Base-by-base conservation (phyloP, 1,140 invertebrate species). In the Drosophila lowei region DNA sequence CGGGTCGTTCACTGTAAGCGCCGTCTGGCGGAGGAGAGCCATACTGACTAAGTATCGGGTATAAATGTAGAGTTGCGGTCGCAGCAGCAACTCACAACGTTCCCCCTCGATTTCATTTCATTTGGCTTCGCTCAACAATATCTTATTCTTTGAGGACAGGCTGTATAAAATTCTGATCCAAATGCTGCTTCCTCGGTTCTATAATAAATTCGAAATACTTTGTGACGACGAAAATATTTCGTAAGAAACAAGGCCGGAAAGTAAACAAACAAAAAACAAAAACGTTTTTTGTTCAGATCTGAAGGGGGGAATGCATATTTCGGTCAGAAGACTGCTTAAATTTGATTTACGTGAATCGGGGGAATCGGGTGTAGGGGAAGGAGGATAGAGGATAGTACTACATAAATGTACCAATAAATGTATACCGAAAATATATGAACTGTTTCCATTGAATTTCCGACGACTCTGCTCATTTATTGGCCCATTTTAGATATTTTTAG, bases 341-440 rank as follows among this genome's bases (percentile, higher is more conserved):
- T 72, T 80, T 80, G 73, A 80, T 81, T 81, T 80, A 80, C 72
- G 58, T 52, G 64, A 64, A 73, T 81, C 28, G 28, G 28, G 1
- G 18, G 18, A 18, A 18, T 72, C 30, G 30, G 30, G 9, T 34
- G 30, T 72, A 48, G 56, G 66, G 21, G 13, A 43, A 5, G 5
- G 62, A 48, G 61, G 28, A 47, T 21, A 25, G n/a, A 0, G 23
- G 23, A 25, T 8, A 7, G 30, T 34, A 9, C 5, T n/a, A 47
- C 30, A 46, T 18, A 62, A 47, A 47, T 25, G 23, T 56, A 21
- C 30, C 30, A 34, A 34, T 34, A 34, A 34, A 34, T 15, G 25
- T 42, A 21, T 52, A 21, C 21, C 4, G 9, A 30, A 28, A 30
- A 25, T 34, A 55, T 49, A 5, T 34, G 34, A 59, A 6, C 15